phyloP scores from a whole-genome alignment of 2,797 vertebrate genomes.

The Sebastiscus albofasciatus region DNA sequence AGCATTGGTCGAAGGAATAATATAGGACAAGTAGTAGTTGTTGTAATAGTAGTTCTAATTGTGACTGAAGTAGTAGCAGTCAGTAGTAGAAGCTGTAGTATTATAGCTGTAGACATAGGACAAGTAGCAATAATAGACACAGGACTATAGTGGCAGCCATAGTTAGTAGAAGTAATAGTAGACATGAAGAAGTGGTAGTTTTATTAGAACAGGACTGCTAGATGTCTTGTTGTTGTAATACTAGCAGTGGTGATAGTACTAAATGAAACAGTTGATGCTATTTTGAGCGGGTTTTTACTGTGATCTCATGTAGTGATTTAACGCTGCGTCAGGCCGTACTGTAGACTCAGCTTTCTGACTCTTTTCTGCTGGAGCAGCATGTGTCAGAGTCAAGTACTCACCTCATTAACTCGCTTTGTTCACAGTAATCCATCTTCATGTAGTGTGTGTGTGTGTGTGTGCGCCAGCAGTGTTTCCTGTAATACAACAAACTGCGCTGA shows the following conservation, averaged over 20 bases:
- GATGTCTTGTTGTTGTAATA: background rate
- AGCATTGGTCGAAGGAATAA: too few species aligned
- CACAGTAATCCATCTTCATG: constrained; percentile 54
- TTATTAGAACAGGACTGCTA: too few species aligned
- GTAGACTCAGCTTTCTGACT: constrained; percentile 51
- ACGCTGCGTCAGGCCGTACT: background rate
- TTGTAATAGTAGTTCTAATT: background rate
- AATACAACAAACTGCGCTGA: constrained; percentile 20
- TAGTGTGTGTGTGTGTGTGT: background rate
- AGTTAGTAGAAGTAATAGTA: background rate
- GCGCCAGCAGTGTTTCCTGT: background rate
- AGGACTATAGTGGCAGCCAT: background rate
- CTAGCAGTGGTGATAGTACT: background rate
- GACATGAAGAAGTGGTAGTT: background rate
- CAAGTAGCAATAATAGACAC: background rate
- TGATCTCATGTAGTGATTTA: background rate
- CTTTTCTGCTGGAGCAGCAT: constrained; percentile 66
- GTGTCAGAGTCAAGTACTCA: constrained; percentile 64
- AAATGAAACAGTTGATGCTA: background rate
- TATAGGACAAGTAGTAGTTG: background rate
- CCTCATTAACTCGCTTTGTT: constrained; percentile 67
- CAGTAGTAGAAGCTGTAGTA: too few species aligned
- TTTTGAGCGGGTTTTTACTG: constrained; percentile 1
- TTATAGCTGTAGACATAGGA: background rate
- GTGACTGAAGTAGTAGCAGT: background rate